Conservation (phyloP, 2,797 vertebrate genomes). For the Helarctos malayanus region DNA sequence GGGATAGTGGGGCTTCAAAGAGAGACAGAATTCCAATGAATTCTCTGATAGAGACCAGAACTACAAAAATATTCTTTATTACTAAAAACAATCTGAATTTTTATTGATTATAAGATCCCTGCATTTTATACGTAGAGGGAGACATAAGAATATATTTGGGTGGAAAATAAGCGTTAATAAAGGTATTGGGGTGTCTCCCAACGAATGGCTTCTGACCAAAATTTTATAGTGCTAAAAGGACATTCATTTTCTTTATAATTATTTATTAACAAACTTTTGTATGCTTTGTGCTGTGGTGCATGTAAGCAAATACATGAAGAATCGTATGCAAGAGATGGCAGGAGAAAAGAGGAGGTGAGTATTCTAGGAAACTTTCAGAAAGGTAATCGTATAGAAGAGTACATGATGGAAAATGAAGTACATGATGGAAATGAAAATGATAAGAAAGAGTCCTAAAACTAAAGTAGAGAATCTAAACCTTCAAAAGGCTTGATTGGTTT, state of each 20-base stretch:
- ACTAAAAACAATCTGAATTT: not conserved
- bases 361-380: not conserved
- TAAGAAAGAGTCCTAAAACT: not conserved
- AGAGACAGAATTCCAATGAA: not conserved
- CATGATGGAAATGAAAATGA: not conserved
- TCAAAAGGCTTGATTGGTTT: conserved; percentile 31
- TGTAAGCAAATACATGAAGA: not conserved
- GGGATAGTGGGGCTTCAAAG: not conserved
- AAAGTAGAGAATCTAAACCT: conserved; percentile 18
- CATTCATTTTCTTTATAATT: not conserved
- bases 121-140: not conserved
- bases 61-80: not conserved
- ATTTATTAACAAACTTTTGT: not conserved
- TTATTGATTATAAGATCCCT: not conserved
- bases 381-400: not conserved
- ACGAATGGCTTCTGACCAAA: not conserved
- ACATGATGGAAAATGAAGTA: not conserved
- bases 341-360: not conserved
- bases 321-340: not conserved
- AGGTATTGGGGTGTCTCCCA: not conserved
- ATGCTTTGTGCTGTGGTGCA: not conserved
- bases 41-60: not conserved
- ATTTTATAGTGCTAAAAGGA: not conserved
- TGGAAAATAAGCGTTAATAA: not conserved
- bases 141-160: not conserved